Evolutionary conservation across 2,113 vertebrate species (phyloP).

Genomic region (Albula glossodonta): DNA sequence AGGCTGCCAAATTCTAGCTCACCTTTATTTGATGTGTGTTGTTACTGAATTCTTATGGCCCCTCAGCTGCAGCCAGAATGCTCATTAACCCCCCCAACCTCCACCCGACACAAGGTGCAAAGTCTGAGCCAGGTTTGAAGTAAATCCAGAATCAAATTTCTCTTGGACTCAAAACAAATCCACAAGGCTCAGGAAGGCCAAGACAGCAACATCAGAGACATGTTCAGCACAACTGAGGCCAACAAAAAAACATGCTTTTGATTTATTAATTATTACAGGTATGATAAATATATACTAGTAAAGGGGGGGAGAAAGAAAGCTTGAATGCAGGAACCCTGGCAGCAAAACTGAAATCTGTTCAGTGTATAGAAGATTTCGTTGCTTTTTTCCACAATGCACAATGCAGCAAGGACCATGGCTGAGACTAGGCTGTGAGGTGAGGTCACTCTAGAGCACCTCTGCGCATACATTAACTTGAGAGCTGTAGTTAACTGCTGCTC

Average conservation of each 20-base stretch:
- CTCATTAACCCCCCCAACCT: neutral
- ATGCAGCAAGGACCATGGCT: neutral
- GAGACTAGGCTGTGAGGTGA: neutral
- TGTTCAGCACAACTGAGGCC: neutral
- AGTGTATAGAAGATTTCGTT: neutral
- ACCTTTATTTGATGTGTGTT: neutral
- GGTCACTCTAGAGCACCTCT: neutral
- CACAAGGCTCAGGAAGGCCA: neutral
- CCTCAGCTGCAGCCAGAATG: neutral
- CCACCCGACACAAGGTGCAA: neutral
- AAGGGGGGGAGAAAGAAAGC: neutral
- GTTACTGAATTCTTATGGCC: neutral
- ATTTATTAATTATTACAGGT: conserved; percentile 3
- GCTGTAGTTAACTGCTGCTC: neutral
- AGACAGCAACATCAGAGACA: neutral
- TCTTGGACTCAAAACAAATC: neutral
- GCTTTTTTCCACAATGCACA: neutral
- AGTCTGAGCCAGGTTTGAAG: conserved; percentile 2
- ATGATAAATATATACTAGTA: neutral
- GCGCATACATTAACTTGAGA: neutral
- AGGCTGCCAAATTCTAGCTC: neutral
- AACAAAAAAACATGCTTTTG: neutral
- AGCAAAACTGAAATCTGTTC: neutral
- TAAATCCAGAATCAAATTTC: neutral
- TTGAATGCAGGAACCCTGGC: neutral